These are phyloP conservation scores for Leucoptera coffeella DNA, from an alignment of 2,888 invertebrate genomes.

Conservation along the genomic window DNA sequence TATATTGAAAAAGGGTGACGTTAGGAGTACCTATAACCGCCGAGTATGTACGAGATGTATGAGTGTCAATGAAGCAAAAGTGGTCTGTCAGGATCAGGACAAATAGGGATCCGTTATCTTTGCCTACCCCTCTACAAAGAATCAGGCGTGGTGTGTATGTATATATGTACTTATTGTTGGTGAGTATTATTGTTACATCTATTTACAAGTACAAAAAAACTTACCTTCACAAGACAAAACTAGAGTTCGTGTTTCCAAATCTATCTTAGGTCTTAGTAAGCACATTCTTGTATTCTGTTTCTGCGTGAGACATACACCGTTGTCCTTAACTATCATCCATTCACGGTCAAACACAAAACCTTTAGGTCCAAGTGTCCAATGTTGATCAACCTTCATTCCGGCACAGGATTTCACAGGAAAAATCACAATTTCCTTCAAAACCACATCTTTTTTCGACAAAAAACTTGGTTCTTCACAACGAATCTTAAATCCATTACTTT, in stretches of 20 bases:
- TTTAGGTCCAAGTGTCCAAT: constrained; percentile 68
- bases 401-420: constrained; percentile 93
- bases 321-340: constrained; percentile 86
- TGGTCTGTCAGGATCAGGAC: neutral
- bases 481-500: constrained; percentile 10
- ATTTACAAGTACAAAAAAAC: no score
- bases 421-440: constrained; percentile 37
- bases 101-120: no score
- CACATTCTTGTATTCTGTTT: constrained; percentile 78
- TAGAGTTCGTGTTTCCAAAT: constrained; percentile 49
- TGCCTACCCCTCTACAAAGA: no score
- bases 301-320: constrained; percentile 82
- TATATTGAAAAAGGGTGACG: no score
- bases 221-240: constrained; percentile 58
- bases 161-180: no score
- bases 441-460: no score
- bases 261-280: constrained; percentile 66
- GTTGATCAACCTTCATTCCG: constrained; percentile 57
- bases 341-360: constrained; percentile 86
- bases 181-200: constrained; percentile 2
- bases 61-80: constrained; percentile 1
- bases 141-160: no score
- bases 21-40: no score
- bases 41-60: no score
- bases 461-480: no score